Evolutionary conservation across 2,888 invertebrate genomes (phyloP), one percentile per base, ranked within the genome.

Genomic region (Megaustenia siamemsis): DNA sequence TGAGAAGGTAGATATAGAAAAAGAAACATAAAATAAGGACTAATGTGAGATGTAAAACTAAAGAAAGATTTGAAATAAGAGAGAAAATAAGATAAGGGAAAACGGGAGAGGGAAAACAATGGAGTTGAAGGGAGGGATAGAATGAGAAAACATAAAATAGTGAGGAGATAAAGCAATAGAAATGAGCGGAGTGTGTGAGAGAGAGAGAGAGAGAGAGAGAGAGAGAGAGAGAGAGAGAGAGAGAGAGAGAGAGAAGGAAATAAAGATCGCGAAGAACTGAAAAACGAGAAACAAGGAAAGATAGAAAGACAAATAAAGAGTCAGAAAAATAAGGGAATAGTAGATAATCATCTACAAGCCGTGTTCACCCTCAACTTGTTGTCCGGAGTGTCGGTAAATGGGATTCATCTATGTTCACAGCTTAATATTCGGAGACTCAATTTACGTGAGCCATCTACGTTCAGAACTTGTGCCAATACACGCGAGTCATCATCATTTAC

Each of bases 81-180:
- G 0, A 38, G 60, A n/a, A 68, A 21, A 45, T 28, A 49, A 45
- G 49, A 49, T 1, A 38, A 68, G 43, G 45, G 80, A 80, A 56
- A 43, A 56, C 66, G 80, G 68, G 43, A 68, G 68, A 80, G 66
- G 68, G 43, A 43, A 24, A 45, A 40, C 43, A 69, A 28, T 69
- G 56, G 40, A 43, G 53, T 43, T 60, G 71, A 56, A 78, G 79
- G 79, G 60, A n/a, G 53, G 40, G n/a, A n/a, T n/a, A n/a, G n/a
- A n/a, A n/a, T n/a, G n/a, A n/a, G n/a, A n/a, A n/a, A n/a, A n/a
- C n/a, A 79, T 71, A 45, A 43, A 28, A 53, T 35, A 35, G 60
- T 28, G 56, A 60, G 71, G 79, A 78, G 60, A 56, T 60, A 79
- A 71, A 79, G 71, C 43, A 71, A 79, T 71, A 78, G 71, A 69